A percentile compares a stretch with the other conserved stretches of the same genome.
Evolutionary conservation across 2,888 invertebrate species (phyloP).

Genomic region (Cephus runcator): DNA sequence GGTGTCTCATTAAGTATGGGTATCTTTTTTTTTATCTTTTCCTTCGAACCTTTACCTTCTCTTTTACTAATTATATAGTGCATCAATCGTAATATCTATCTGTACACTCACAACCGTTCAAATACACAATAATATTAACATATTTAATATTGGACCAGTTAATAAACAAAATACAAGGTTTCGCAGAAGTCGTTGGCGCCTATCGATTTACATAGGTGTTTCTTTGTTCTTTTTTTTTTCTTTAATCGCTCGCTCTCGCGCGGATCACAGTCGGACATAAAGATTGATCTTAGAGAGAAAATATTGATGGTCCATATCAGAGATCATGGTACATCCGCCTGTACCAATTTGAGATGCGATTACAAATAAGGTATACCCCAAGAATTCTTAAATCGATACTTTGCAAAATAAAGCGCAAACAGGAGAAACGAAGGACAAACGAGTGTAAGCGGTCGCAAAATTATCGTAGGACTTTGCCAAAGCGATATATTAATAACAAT

Average conservation of each 20-base stretch:
- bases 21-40: constrained; percentile 20
- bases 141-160: constrained; percentile 58
- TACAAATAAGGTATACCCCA: background rate
- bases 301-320: background rate
- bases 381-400: background rate
- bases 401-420: background rate
- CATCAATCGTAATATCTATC: constrained; percentile 56
- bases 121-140: constrained; percentile 61
- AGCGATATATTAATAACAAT: background rate
- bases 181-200: background rate
- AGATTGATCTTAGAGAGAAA: too few relatives aligned
- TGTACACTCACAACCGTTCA: constrained; percentile 62
- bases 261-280: too few relatives aligned
- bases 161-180: constrained; percentile 21
- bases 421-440: background rate
- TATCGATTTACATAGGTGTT: background rate
- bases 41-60: background rate
- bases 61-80: constrained; percentile 40
- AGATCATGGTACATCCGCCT: background rate
- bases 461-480: background rate
- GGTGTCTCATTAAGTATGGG: constrained; percentile 49
- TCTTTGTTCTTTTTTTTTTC: too few relatives aligned
- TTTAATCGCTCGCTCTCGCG: background rate
- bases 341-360: background rate
- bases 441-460: background rate